Conservation (phyloP, 1,140 invertebrate genomes). For the Steinernema khuongi region DNA sequence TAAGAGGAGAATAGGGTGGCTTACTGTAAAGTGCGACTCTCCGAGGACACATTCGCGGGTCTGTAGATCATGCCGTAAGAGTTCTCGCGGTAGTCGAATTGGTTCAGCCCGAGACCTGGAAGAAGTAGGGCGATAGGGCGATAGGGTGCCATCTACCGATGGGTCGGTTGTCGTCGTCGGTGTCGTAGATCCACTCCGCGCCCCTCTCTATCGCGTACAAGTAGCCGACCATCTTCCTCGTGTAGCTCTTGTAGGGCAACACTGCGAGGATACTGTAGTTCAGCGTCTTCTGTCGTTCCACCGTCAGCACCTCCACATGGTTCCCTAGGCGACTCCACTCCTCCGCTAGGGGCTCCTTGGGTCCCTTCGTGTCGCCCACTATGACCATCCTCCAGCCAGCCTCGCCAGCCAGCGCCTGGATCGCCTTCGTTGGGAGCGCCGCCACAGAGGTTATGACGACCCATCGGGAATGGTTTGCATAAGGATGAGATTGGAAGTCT, state of each 20-base stretch:
- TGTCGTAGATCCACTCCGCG: constrained; percentile 36
- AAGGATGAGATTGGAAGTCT: no score
- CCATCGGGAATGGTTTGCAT: background rate
- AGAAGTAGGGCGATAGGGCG: constrained; percentile 17
- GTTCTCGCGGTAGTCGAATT: background rate
- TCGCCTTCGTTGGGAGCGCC: constrained; percentile 22
- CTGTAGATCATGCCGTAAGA: background rate
- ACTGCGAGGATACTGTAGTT: constrained; percentile 26
- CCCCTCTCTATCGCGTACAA: background rate
- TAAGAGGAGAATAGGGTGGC: no score
- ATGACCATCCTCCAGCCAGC: constrained; percentile 31
- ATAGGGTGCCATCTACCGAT: background rate
- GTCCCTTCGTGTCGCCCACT: constrained; percentile 31
- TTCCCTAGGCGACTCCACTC: constrained; percentile 10
- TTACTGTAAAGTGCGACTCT: no score
- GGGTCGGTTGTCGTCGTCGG: constrained; percentile 57
- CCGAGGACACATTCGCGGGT: no score
- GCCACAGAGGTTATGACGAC: background rate
- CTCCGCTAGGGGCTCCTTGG: background rate
- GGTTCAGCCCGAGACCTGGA: constrained; percentile 19
- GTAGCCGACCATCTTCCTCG: constrained; percentile 42
- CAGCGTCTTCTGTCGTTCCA: constrained; percentile 23
- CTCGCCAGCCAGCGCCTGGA: constrained; percentile 16
- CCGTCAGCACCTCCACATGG: constrained; percentile 19
- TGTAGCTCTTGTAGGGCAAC: constrained; percentile 40